Percentiles rank a stretch among this genome's conserved stretches.
These are phyloP conservation scores for Riparia riparia DNA, from an alignment of 2,113 vertebrate genomes.

Conservation along the genomic window DNA sequence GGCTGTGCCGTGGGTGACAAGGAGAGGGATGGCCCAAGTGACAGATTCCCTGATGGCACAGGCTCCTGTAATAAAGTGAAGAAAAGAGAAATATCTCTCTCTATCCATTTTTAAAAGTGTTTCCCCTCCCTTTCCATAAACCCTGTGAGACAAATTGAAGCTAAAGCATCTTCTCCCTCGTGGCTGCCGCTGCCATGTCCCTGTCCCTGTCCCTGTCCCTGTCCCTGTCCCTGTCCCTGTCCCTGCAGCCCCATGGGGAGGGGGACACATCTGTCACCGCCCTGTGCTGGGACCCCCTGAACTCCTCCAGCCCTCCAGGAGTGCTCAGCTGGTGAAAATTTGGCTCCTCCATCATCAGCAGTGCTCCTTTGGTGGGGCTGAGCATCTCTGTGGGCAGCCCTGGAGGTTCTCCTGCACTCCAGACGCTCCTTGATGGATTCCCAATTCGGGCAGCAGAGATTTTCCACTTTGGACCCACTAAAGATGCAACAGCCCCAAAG, in stretches of 20 bases:
- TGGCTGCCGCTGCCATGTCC: accelerated
- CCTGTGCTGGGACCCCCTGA: neutral
- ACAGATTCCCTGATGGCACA: neutral
- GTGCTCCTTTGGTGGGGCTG: accelerated
- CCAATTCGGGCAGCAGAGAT: neutral
- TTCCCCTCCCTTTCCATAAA: conserved; percentile 12
- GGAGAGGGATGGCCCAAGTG: neutral
- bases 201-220: too few species aligned
- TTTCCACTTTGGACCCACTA: neutral
- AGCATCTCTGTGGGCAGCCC: neutral
- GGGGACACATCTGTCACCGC: accelerated
- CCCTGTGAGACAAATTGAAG: neutral
- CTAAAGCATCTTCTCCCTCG: neutral
- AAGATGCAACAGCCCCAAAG: neutral
- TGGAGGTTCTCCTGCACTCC: accelerated
- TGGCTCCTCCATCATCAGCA: neutral
- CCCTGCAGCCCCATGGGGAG: accelerated
- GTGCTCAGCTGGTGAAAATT: neutral
- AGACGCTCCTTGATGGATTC: neutral
- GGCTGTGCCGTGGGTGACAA: neutral
- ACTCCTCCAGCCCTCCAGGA: neutral
- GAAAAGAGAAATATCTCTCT: conserved; percentile 1
- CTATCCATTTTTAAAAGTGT: conserved; percentile 13
- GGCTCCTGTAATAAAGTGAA: neutral
- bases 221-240: neutral